Evolutionary conservation across 2,888 invertebrate species (phyloP), one percentile per base, ranked within the genome.

Genomic region (Lasioglossum villosulum): DNA sequence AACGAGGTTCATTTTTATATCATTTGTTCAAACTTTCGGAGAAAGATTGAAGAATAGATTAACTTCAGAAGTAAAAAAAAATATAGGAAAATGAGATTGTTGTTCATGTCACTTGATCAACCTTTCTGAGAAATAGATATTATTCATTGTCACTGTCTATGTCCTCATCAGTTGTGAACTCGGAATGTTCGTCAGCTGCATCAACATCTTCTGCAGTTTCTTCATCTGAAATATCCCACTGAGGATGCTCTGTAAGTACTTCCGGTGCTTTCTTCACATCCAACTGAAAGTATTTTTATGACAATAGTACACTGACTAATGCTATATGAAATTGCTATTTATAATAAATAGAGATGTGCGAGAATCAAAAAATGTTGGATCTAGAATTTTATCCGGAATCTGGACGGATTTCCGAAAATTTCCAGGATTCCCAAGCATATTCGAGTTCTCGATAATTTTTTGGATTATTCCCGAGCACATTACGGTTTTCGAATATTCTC

Each of bases 181-280:
- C 97, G 86, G 97, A 97, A 94, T 95, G 95, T 93, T 95, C 95
- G 92, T 96, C 97, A 83, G 96, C 96, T 88, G 96, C 96, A 89
- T 97, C 96, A 75, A 96, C 96, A 91, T 96, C 96, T 91, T 96
- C 96, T 83, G 97, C 97, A 83, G 97, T 97, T 94, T 99, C 99
- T 75, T 99, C 98, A 93, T 99, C 98, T 89, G 98, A 98, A 93
- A 99, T 98, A 93, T 99, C 98, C 99, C 99, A 99, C 96, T 99
- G 99, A n/a, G 99, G 99, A 96, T 99, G 99, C 93, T 98, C 97
- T 77, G 97, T 97, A 87, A 98, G 98, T 93, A 99, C 97, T 92
- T 97, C 98, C 88, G 98, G 98, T 42, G 99, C 99, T 95, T 99
- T 98, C 95, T 99, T 98, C 86, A 99, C 99, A 95, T 99, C 99